Conservation (phyloP, 2,113 vertebrate genomes). For the Coregonus clupeaformis region DNA sequence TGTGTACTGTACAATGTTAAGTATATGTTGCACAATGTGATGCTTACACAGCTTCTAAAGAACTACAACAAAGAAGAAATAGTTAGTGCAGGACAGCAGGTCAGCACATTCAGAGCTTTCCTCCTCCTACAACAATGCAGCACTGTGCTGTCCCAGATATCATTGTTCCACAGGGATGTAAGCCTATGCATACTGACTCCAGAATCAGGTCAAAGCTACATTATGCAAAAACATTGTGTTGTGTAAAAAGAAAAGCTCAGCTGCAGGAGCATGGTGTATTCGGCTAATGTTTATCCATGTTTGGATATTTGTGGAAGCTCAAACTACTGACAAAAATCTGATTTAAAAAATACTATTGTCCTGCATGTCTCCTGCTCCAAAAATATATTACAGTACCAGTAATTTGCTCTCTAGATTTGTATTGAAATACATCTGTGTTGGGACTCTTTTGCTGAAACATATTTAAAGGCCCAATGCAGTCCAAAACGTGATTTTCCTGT, state of each 20-base stretch:
- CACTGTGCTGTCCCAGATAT: neutral
- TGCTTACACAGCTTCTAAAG: neutral
- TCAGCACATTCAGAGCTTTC: neutral
- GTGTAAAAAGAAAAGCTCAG: neutral
- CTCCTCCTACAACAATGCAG: neutral
- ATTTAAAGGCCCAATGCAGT: too few relatives aligned
- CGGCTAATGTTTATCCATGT: too few relatives aligned
- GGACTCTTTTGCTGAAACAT: too few relatives aligned
- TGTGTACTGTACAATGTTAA: neutral
- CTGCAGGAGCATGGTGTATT: too few relatives aligned
- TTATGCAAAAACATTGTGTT: neutral
- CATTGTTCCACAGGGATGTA: neutral
- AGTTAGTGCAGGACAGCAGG: neutral
- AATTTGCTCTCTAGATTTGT: too few relatives aligned
- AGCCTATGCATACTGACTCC: neutral
- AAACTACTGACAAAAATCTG: too few relatives aligned
- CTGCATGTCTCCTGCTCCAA: too few relatives aligned
- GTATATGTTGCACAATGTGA: neutral
- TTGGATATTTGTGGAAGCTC: too few relatives aligned
- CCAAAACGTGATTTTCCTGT: too few relatives aligned
- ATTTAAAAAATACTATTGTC: too few relatives aligned
- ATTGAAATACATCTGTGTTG: too few relatives aligned
- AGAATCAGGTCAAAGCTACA: slow-evolving; percentile 1
- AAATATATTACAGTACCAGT: too few relatives aligned
- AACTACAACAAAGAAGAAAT: neutral